These are phyloP conservation scores for Syngnathus rostellatus DNA, from an alignment of 2,797 vertebrate species.

Conservation along the genomic window DNA sequence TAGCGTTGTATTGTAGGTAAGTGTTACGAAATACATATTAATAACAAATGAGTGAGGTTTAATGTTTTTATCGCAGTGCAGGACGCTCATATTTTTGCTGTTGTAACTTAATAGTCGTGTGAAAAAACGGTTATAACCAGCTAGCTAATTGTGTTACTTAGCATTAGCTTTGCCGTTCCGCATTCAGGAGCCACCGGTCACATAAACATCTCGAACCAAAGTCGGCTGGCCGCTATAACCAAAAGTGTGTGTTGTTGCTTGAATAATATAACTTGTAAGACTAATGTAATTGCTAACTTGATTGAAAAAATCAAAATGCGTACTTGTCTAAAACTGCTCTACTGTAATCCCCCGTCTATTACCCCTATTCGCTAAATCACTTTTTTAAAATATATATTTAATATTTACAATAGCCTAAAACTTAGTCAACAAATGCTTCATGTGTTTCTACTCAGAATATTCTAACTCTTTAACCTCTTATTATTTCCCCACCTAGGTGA, in stretches of 20 bases:
- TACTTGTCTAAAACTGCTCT: neutral
- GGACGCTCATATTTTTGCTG: accelerated
- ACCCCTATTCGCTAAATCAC: neutral
- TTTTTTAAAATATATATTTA: neutral
- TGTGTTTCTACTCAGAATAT: neutral
- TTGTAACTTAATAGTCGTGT: neutral
- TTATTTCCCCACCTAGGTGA: neutral
- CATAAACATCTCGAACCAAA: neutral
- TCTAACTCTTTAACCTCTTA: neutral
- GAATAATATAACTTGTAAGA: neutral
- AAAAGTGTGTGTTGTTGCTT: neutral
- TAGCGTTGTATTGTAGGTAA: constrained; percentile 38
- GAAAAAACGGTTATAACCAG: neutral
- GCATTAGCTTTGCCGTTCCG: constrained; percentile 16
- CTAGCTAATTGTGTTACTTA: constrained; percentile 19
- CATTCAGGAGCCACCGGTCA: neutral
- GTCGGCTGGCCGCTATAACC: too few relatives aligned
- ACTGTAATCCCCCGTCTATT: neutral
- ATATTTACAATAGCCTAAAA: neutral
- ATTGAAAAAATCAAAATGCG: neutral
- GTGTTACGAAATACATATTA: constrained; percentile 14
- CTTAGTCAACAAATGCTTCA: neutral
- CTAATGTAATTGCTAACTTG: neutral
- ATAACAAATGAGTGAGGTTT: neutral
- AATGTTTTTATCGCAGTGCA: neutral